Evolutionary conservation across 2,797 vertebrate genomes (phyloP), one percentile per base, ranked within the genome.

Genomic region (Erithacus rubecula): DNA sequence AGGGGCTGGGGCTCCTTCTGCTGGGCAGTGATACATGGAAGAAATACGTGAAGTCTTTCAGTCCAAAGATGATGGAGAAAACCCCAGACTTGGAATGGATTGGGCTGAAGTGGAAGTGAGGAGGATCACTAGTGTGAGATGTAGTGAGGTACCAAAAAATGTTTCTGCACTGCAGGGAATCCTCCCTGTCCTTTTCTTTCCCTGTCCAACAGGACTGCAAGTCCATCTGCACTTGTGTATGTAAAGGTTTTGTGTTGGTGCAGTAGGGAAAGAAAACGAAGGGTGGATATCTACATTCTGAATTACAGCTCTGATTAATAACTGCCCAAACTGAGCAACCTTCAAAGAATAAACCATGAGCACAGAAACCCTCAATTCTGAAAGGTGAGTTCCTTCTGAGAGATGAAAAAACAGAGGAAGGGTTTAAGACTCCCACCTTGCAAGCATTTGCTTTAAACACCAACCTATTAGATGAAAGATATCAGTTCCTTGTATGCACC

Each of bases 101-200:
- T 86, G 51, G 47, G 47, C 24, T 49, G 47, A 43, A 43, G 47
- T 26, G 47, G 46, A 78, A 68, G 6, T 46, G 52, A 55, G 56
- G 12, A 36, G 17, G 44, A n/a, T 53, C 1, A 0, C 26, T 43
- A 8, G n/a, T 7, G 3, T 2, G 6, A 74, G 62, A 30, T 39
- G 51, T 39, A 72, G n/a, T n/a, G n/a, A n/a, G n/a, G 13, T 7
- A 18, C 6, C 4, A 3, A 10, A 51, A n/a, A 30, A 30, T 27
- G 18, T 24, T 70, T 52, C 56, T 65, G 30, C 27, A 27, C 37
- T 65, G 27, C 76, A 86, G 36, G 21, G 52, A 56, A 46, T 74
- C 51, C 36, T 83, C 67, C 30, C 15, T 46, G 12, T 26, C 30
- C 6, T 70, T 62, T 83, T 47, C 47, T 79, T 32, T 16, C 63